phyloP scores from a whole-genome alignment of 2,888 invertebrate genomes.

The Trissolcus brochymenae region DNA sequence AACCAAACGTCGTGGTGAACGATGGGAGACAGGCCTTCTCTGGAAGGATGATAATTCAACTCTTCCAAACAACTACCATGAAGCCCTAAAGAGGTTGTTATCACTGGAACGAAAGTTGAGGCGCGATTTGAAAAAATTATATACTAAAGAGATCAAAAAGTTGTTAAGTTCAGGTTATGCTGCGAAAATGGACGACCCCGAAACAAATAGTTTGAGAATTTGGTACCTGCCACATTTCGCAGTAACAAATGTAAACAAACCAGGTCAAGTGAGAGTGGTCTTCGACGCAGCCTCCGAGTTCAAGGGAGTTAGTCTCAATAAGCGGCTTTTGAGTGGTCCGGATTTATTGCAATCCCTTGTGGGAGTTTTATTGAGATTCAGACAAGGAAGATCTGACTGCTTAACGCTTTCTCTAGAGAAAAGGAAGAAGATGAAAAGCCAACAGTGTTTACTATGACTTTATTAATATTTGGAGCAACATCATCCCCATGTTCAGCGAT shows the following conservation, averaged over 20 bases:
- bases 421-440: slow-evolving; percentile 47
- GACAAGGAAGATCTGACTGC: too few species aligned
- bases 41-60: slow-evolving; percentile 21
- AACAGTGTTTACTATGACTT: slow-evolving; percentile 59
- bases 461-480: slow-evolving; percentile 60
- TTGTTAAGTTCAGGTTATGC: slow-evolving; percentile 27
- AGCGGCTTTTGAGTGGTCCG: slow-evolving; percentile 56
- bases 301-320: slow-evolving; percentile 60
- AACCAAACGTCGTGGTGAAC: neutral
- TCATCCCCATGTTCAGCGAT: slow-evolving; percentile 57
- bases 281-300: slow-evolving; percentile 66
- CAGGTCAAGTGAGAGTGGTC: slow-evolving; percentile 62
- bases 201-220: neutral
- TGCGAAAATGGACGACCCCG: neutral
- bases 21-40: slow-evolving; percentile 32
- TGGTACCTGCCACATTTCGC: slow-evolving; percentile 53
- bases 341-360: too few species aligned
- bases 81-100: slow-evolving; percentile 13
- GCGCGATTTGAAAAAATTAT: slow-evolving; percentile 9
- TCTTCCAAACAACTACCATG: slow-evolving; percentile 3
- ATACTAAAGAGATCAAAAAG: slow-evolving; percentile 18
- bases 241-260: slow-evolving; percentile 57
- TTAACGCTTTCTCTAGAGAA: neutral
- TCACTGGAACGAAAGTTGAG: neutral
- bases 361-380: too few species aligned